These are phyloP conservation scores for Agrotis clavis DNA, from an alignment of 2,888 invertebrate genomes.

Conservation along the genomic window DNA sequence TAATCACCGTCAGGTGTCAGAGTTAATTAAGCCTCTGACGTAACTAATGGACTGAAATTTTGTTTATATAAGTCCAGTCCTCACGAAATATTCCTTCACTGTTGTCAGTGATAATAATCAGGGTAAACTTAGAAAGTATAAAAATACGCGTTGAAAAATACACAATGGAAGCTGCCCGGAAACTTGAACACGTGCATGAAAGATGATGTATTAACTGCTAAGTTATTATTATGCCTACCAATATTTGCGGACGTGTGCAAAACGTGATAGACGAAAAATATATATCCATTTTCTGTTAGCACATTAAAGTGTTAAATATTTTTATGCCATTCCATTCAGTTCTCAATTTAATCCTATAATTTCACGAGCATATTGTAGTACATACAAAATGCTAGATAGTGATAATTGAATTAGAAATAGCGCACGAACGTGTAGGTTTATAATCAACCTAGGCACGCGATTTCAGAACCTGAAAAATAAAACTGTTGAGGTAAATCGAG, in stretches of 20 bases:
- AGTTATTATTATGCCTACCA: no score
- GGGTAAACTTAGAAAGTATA: no score
- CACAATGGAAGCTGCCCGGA: no score
- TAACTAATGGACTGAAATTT: no score
- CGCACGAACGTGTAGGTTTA: constrained; percentile 9
- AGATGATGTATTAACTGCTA: no score
- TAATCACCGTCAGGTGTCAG: no score
- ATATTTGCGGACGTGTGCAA: background rate
- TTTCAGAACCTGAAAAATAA: background rate
- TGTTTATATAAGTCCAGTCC: no score
- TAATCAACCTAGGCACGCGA: constrained; percentile 22
- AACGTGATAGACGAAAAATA: background rate
- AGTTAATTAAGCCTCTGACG: no score
- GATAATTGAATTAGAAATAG: constrained; percentile 33
- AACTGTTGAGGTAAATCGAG: background rate
- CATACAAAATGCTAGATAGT: constrained; percentile 16
- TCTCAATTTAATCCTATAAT: constrained; percentile 3
- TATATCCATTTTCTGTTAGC: background rate
- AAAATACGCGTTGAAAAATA: no score
- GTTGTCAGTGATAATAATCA: no score
- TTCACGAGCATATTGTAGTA: background rate
- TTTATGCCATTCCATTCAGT: background rate
- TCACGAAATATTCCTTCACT: no score
- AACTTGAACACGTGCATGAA: no score
- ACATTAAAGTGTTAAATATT: constrained; percentile 3